Base-by-base conservation (phyloP, 2,888 invertebrate species). In the Rhagonycha fulva region DNA sequence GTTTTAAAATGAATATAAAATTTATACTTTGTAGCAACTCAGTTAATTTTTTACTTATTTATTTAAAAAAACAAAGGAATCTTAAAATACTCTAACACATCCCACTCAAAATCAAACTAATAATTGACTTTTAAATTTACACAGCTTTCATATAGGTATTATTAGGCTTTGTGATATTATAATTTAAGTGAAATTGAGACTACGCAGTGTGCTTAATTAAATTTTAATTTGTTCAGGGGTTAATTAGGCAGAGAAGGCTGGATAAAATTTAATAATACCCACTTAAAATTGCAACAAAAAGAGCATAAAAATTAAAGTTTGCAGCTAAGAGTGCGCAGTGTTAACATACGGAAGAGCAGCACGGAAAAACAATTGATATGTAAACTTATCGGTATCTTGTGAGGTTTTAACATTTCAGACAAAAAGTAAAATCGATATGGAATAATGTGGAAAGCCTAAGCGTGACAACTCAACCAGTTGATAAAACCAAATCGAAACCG, bases 401-500 rank as follows among this genome's bases (percentile, higher is more conserved):
- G 32, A 32, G 4, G 32, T 32, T 47, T 47, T n/a, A 47, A n/a
- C 47, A 47, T 47, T 47, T 47, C 32, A 47, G 47, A 47, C n/a
- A n/a, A 47, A 47, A 47, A 47, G 47, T n/a, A n/a, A 47, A 47
- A 47, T 47, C 47, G 47, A 47, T 47, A 47, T 47, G 47, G 47
- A 47, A 47, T 47, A 47, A 47, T 47, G 47, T 47, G 47, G n/a
- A 47, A 47, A 47, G n/a, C 47, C 47, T 47, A 47, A 47, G 47
- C 47, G 47, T 47, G 47, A 47, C 47, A 47, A 47, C 14, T 66
- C 63, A 30, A 74, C 74, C 74, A 69, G 69, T 26, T 47, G 14
- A 62, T 61, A 28, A 62, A 47, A 63, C 66, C 30, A 63, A 66
- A 47, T 63, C 71, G 71, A 75, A 73, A 70, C 70, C 77, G 63